Conservation (phyloP, 1,140 invertebrate species). For the Andrena cerasifolii region DNA sequence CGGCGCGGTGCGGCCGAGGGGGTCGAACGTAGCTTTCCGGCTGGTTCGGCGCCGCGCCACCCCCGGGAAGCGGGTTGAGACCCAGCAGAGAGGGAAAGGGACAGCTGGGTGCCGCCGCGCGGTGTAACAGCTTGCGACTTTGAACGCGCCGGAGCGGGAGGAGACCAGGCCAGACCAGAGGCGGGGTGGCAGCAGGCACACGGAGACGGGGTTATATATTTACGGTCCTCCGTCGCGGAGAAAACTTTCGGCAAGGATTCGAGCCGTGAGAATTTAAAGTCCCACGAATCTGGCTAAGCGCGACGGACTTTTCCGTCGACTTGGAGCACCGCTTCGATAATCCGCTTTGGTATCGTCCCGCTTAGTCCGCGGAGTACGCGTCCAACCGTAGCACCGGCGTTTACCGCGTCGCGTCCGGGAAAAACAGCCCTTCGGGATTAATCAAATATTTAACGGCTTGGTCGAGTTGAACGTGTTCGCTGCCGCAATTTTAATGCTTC, state of each 20-base stretch:
- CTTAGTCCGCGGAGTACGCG: slow-evolving; percentile 6
- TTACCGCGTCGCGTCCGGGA: background rate
- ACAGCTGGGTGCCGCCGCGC: slow-evolving; percentile 18
- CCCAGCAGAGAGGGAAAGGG: slow-evolving; percentile 12
- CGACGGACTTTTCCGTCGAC: slow-evolving; percentile 51
- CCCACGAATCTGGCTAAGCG: slow-evolving; percentile 62
- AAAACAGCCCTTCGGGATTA: background rate
- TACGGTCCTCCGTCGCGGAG: slow-evolving; percentile 53
- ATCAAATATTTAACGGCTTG: slow-evolving; percentile 24
- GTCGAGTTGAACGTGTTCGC: background rate
- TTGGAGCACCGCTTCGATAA: slow-evolving; percentile 61
- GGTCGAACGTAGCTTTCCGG: background rate
- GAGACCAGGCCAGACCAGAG: slow-evolving; percentile 13
- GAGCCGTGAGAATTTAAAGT: slow-evolving; percentile 69
- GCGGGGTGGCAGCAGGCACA: background rate
- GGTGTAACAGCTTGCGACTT: slow-evolving; percentile 75
- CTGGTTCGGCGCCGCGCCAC: background rate
- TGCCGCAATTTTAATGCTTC: background rate
- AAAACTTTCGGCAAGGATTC: slow-evolving; percentile 70
- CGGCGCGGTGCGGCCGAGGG: too few species aligned
- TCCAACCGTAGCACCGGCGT: slow-evolving; percentile 6
- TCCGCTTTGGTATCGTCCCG: slow-evolving; percentile 61
- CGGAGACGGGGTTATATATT: slow-evolving; percentile 68
- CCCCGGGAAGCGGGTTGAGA: background rate
- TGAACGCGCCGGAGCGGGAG: slow-evolving; percentile 41